Evolutionary conservation across 2,113 vertebrate species (phyloP).

Genomic region (Psittacara wagleri): DNA sequence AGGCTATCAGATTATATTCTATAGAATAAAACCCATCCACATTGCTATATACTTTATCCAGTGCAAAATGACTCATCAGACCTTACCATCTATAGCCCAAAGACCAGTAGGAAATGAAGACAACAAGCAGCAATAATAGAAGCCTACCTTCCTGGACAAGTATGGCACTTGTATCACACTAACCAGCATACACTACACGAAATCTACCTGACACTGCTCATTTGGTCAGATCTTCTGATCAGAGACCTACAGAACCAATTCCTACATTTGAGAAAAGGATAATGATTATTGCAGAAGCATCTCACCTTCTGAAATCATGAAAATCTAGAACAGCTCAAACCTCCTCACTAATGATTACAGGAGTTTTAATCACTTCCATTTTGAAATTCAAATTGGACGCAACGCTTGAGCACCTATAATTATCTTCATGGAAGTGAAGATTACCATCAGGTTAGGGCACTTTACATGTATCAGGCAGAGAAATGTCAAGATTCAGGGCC

Average conservation of each 20-base stretch:
- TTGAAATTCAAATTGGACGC: neutral
- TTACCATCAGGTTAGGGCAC: neutral
- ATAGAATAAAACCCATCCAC: neutral
- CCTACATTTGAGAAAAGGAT: neutral
- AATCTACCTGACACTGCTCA: neutral
- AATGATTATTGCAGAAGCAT: neutral
- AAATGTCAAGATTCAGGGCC: neutral
- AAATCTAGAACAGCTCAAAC: neutral
- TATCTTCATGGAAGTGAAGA: neutral
- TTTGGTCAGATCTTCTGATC: neutral
- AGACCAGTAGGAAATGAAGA: neutral
- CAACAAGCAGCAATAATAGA: neutral
- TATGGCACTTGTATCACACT: neutral
- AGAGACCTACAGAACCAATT: neutral
- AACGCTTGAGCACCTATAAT: neutral
- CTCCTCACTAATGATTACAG: neutral
- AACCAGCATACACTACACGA: accelerated
- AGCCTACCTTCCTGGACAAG: neutral
- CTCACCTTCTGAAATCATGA: neutral
- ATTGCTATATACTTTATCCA: neutral
- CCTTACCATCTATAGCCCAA: neutral
- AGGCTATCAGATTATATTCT: neutral
- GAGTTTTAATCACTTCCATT: neutral
- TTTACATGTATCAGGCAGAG: neutral
- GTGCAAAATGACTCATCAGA: neutral